Evolutionary conservation across 2,113 vertebrate species (phyloP).

Genomic region (Spermophilus dauricus): DNA sequence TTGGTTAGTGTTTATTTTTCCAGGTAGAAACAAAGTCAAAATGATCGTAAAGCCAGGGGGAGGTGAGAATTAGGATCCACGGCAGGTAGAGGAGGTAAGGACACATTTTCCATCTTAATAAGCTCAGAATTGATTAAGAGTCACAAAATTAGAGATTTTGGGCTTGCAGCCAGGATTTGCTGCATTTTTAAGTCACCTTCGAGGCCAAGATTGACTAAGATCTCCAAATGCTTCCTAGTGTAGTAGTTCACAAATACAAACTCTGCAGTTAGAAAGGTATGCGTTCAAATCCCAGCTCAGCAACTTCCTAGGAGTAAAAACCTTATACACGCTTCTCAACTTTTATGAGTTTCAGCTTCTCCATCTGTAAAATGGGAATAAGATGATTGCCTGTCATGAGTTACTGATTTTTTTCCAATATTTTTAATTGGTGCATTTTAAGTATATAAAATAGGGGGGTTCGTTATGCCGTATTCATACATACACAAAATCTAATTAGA

Average conservation of each 20-base stretch:
- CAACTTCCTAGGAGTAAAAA: not conserved
- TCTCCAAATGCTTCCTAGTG: not conserved
- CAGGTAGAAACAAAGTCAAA: not conserved
- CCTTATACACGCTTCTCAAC: not conserved
- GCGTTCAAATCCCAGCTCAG: not conserved
- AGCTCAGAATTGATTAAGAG: not conserved
- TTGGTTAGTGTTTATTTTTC: not conserved
- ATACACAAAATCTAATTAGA: no score
- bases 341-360: not conserved
- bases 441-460: no score
- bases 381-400: not conserved
- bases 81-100: not conserved
- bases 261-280: not conserved
- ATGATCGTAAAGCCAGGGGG: not conserved
- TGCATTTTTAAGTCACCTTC: not conserved
- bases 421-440: no score
- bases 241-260: not conserved
- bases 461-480: no score
- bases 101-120: not conserved
- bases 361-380: not conserved
- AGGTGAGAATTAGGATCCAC: not conserved
- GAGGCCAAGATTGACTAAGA: not conserved
- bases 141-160: not conserved
- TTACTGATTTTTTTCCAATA: not conserved
- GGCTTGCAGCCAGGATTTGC: not conserved